Evolutionary conservation across 2,888 invertebrate species (phyloP).

Genomic region (Lottia scabra): DNA sequence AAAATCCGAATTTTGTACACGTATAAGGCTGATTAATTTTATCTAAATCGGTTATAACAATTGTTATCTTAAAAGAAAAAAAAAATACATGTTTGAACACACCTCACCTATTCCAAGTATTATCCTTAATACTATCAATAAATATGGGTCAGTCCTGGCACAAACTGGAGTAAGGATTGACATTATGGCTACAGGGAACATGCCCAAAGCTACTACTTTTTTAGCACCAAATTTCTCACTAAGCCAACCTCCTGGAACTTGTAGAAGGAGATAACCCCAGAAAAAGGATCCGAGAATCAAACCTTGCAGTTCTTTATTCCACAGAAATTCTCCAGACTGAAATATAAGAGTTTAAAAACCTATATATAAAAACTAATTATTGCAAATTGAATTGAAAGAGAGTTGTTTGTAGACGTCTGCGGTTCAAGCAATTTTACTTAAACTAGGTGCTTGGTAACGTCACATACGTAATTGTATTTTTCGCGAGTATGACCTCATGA

Average conservation of each 20-base stretch:
- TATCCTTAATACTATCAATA: constrained; percentile 45
- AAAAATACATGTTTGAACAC: background rate
- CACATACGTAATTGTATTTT: too few species aligned
- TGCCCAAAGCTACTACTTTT: constrained; percentile 40
- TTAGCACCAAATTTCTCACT: constrained; percentile 46
- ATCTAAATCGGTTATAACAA: too few species aligned
- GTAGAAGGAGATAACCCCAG: constrained; percentile 50
- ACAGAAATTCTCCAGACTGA: constrained; percentile 39
- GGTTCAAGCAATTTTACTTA: too few species aligned
- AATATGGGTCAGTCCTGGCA: constrained; percentile 47
- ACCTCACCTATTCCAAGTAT: constrained; percentile 54
- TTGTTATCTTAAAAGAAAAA: too few species aligned
- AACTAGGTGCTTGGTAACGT: too few species aligned
- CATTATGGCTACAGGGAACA: constrained; percentile 50
- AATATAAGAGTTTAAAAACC: too few species aligned
- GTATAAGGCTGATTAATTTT: too few species aligned
- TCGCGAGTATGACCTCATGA: too few species aligned
- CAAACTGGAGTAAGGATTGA: constrained; percentile 47
- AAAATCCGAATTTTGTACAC: too few species aligned
- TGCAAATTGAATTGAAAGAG: too few species aligned
- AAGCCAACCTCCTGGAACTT: constrained; percentile 52
- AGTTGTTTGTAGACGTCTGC: too few species aligned
- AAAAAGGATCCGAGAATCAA: constrained; percentile 49
- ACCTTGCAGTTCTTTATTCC: constrained; percentile 44
- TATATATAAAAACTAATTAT: too few species aligned